Base-by-base conservation (phyloP, 2,888 invertebrate genomes). In the Hipparchia sbordonii region DNA sequence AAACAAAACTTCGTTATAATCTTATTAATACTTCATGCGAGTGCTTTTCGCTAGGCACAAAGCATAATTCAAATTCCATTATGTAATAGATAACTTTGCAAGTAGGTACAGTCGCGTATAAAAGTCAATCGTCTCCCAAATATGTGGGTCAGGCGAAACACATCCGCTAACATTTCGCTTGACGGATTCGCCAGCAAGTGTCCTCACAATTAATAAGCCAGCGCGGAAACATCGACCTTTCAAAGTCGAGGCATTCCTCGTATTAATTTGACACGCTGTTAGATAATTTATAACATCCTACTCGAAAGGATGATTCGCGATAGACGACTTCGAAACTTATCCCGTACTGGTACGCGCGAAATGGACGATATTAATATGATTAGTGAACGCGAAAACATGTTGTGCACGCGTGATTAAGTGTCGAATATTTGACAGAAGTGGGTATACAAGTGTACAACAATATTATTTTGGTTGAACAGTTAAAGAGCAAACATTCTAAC, bases 201-300 rank as follows among this genome's bases (percentile, higher is more conserved):
- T 89, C 87, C 83, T 79, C 80, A 86, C 91, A 88, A 92, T 92
- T 93, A 92, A 93, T 93, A 91, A 89, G 84, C 86, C 77, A 74
- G 85, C 83, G 84, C 88, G 90, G 90, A 91, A 90, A 90, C 89
- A 87, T 86, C 84, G 83, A 84, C 85, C 84, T 83, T 82, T 87
- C 88, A 85, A 83, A 84, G 85, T 79, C 81, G 79, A 82, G 82
- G 87, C 89, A 92, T 93, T 94, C 92, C 89, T 86, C 85, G 89
- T 89, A 93, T 93, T 94, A 93, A 94, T 94, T 93, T 94, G 93
- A 93, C 91, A 89, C 87, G 91, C 89, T 88, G 89, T 89, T 89
- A 86, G 89, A 89, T 94, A 93, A 94, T 94, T 94, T 93, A 94
- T 93, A 87, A 93, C 94, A 90, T 93, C 93, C 93, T 90, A 90